Evolutionary conservation across 2,797 vertebrate genomes (phyloP).

Genomic region (Characodon lateralis): DNA sequence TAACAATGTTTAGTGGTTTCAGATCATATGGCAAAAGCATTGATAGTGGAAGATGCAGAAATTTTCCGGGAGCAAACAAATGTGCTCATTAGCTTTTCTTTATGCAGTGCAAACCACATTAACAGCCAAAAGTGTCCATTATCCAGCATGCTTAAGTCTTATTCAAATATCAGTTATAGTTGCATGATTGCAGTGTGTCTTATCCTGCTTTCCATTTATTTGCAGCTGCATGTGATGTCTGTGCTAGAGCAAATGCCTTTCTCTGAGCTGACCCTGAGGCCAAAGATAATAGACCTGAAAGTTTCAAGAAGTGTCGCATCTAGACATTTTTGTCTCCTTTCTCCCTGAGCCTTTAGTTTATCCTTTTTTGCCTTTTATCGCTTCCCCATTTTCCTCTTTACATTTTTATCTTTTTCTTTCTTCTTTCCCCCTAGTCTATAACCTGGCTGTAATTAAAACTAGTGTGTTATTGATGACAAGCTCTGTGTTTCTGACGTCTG

Average conservation of each 20-base stretch:
- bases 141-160: background rate
- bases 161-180: background rate
- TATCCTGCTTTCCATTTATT: background rate
- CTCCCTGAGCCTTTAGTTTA: background rate
- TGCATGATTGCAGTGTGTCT: too few species aligned
- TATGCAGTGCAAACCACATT: background rate
- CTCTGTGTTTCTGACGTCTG: slow-evolving; percentile 57
- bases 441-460: slow-evolving; percentile 47
- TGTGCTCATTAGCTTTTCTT: background rate
- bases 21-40: background rate
- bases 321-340: background rate
- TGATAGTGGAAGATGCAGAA: too few species aligned
- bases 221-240: background rate
- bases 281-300: background rate
- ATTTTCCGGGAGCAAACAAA: background rate
- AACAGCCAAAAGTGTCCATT: background rate
- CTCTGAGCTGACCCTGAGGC: background rate
- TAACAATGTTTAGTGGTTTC: background rate
- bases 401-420: background rate
- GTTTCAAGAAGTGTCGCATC: background rate
- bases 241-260: background rate
- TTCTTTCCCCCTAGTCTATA: background rate
- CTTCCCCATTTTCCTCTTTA: background rate
- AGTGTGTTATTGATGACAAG: slow-evolving; percentile 68
- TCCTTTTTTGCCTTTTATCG: too few species aligned